A percentile compares a stretch with the other conserved stretches of the same genome.
These are phyloP conservation scores for Drosophila lacicola DNA, from an alignment of 2,888 invertebrate genomes.

Conservation along the genomic window DNA sequence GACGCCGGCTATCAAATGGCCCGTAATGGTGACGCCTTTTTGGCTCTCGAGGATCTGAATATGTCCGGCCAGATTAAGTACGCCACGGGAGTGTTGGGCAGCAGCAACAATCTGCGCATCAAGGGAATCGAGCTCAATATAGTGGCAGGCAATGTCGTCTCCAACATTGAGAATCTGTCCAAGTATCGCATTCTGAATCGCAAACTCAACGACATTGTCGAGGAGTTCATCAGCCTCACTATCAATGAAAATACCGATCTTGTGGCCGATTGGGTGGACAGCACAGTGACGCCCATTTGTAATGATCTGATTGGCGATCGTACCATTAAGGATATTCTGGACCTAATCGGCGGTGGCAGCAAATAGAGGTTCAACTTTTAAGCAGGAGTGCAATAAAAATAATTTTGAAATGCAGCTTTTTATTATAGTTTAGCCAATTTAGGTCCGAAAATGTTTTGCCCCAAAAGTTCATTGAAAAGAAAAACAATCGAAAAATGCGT, in stretches of 20 bases:
- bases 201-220: slow-evolving; percentile 79
- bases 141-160: slow-evolving; percentile 70
- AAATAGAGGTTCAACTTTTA: slow-evolving; percentile 18
- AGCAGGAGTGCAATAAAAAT: slow-evolving; percentile 11
- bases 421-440: slow-evolving; percentile 19
- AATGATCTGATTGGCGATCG: slow-evolving; percentile 75
- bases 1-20: slow-evolving; percentile 45
- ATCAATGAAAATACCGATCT: slow-evolving; percentile 80
- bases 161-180: slow-evolving; percentile 76
- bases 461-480: slow-evolving; percentile 27
- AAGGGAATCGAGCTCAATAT: slow-evolving; percentile 66
- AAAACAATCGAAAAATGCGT: slow-evolving; percentile 16
- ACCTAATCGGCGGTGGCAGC: slow-evolving; percentile 57
- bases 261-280: slow-evolving; percentile 61
- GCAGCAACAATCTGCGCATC: slow-evolving; percentile 50
- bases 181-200: slow-evolving; percentile 70
- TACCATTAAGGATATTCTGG: slow-evolving; percentile 70
- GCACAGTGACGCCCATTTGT: slow-evolving; percentile 55
- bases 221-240: slow-evolving; percentile 73
- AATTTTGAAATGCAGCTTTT: slow-evolving; percentile 6
- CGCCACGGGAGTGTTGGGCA: slow-evolving; percentile 52
- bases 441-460: slow-evolving; percentile 31
- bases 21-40: slow-evolving; percentile 71
- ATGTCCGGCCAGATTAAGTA: slow-evolving; percentile 70
- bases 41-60: slow-evolving; percentile 68